Evolutionary conservation across 2,113 vertebrate species (phyloP), one percentile per base, ranked within the genome.

Genomic region (Centropristis striata): DNA sequence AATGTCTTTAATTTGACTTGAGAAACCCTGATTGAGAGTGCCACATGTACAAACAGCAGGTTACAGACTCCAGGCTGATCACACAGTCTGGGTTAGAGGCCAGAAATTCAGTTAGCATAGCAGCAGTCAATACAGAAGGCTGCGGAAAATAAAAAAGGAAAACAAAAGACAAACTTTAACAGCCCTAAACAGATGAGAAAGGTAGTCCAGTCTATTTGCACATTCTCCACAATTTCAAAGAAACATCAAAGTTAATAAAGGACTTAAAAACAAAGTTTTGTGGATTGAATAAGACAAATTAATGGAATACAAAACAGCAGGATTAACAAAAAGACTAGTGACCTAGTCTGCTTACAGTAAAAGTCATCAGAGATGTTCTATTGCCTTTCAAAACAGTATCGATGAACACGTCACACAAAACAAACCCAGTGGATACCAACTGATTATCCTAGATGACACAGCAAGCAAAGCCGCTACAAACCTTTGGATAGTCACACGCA

Each of bases 1-100:
- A 88, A 87, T 84, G 47, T 71, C 59, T 94, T 92, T 93, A 91
- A 86, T 94, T 89, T 74, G 71, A 85, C 47, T 81, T 89, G 50
- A 84, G 71, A 86, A 90, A 86, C 86, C 83, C 86, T 83, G 88
- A 87, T 92, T 87, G 54, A 84, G 18, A 83, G 78, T 2, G 72
- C 59, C 84, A 71, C 28, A 55, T 51, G 71, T 69, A 88, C 69
- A 90, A 78, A 87, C 89, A 90, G 88, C 87, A 91, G 86, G 84
- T 86, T 89, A 89, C 80, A 87, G 85, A 79, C 81, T 79, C 72
- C 44, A 79, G 49, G 23, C 47, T 41, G 23, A 78, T 60, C 36
- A 59, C 72, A 69, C 75, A 74, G 63, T 75, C n/a, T 71, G 73
- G 67, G 47, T 77, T 71, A 79, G 42, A 36, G 27, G 49, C 47